These are phyloP conservation scores for Pimpla rufipes DNA, from an alignment of 2,888 invertebrate genomes.

Conservation along the genomic window DNA sequence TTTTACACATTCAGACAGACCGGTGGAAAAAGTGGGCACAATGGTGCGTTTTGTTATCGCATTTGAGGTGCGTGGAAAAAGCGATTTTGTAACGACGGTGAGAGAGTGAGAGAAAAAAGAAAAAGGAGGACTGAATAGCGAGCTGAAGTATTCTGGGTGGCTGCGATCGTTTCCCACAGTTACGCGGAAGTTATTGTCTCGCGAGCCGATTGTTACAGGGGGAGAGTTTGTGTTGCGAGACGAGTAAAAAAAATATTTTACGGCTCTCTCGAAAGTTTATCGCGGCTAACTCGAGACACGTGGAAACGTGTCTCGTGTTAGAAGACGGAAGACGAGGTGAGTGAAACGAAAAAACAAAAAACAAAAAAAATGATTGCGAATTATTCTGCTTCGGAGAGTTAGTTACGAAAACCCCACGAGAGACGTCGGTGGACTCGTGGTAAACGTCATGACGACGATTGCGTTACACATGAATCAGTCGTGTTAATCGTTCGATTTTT, in stretches of 20 bases:
- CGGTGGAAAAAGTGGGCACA: background rate
- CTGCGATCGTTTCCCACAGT: constrained; percentile 15
- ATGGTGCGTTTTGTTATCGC: constrained; percentile 1
- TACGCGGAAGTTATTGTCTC: constrained; percentile 44
- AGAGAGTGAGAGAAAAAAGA: too few species aligned
- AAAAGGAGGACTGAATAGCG: background rate
- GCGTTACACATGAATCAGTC: constrained; percentile 58
- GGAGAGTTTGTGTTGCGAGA: constrained; percentile 28
- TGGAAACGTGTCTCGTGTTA: constrained; percentile 5
- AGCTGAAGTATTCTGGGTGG: constrained; percentile 14
- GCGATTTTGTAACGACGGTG: constrained; percentile 22
- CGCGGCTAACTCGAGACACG: constrained; percentile 18
- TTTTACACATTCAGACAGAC: constrained; percentile 1
- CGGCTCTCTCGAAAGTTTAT: background rate
- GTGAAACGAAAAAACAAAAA: too few species aligned
- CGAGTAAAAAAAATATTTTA: constrained; percentile 8
- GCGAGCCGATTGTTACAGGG: constrained; percentile 48
- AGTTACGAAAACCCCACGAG: constrained; percentile 39
- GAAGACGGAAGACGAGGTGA: too few species aligned
- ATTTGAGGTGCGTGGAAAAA: background rate
- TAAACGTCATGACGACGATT: constrained; percentile 66
- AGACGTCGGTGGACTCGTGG: constrained; percentile 56
- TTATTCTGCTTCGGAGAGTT: constrained; percentile 24
- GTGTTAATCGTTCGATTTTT: background rate
- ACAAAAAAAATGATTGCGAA: background rate